These are phyloP conservation scores for Enteromius afrohamiltoni DNA, from an alignment of 2,797 vertebrate species.

Conservation along the genomic window DNA sequence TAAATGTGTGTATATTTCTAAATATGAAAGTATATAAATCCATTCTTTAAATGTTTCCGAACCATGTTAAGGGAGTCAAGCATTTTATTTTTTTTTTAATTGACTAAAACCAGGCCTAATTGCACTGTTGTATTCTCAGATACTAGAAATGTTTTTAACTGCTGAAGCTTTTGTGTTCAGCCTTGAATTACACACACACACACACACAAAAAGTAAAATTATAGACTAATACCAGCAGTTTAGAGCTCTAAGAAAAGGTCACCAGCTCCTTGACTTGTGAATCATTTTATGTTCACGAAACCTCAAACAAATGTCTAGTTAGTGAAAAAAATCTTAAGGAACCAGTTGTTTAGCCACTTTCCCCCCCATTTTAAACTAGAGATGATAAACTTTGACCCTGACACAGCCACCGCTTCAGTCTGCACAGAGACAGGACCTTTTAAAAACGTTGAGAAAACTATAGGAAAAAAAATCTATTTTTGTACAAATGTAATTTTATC, in stretches of 20 bases:
- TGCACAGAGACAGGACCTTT: constrained; percentile 66
- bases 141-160: constrained; percentile 41
- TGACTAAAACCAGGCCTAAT: constrained; percentile 59
- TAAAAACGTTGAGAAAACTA: constrained; percentile 67
- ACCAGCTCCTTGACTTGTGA: constrained; percentile 68
- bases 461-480: constrained; percentile 94
- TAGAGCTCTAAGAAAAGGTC: constrained; percentile 58
- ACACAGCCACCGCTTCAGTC: constrained; percentile 80
- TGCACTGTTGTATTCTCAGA: constrained; percentile 59
- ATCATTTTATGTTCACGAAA: constrained; percentile 45
- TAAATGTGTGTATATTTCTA: constrained; percentile 87
- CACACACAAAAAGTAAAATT: constrained; percentile 49
- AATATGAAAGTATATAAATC: constrained; percentile 81
- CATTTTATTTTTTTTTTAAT: constrained; percentile 53
- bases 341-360: constrained; percentile 73
- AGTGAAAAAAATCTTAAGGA: constrained; percentile 65
- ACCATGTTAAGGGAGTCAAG: constrained; percentile 63
- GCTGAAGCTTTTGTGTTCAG: constrained; percentile 62
- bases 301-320: constrained; percentile 49
- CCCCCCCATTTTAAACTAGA: constrained; percentile 59
- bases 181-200: constrained; percentile 58
- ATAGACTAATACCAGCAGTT: constrained; percentile 71
- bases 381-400: constrained; percentile 73
- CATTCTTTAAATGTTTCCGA: constrained; percentile 73
- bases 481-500: constrained; percentile 99